Conservation (phyloP, 2,113 vertebrate species). For the Galbula dea region DNA sequence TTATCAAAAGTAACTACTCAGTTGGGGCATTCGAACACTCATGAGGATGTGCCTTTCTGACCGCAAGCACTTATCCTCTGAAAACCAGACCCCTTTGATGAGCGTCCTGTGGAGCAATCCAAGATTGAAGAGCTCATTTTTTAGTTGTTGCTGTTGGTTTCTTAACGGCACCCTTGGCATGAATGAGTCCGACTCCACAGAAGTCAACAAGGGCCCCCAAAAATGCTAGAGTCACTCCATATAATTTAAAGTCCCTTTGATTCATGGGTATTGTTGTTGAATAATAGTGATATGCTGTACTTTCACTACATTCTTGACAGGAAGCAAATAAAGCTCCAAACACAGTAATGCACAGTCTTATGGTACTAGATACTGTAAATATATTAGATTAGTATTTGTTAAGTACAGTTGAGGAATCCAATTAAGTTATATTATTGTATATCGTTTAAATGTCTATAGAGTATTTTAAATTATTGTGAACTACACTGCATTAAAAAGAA, state of each 20-base stretch:
- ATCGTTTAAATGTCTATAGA: conserved; percentile 76
- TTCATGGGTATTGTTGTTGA: conserved; percentile 1
- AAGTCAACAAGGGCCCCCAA: neutral
- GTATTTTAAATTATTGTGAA: conserved; percentile 81
- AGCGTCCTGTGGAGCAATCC: neutral
- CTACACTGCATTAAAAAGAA: conserved; percentile 66
- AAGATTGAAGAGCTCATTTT: neutral
- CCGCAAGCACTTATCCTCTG: neutral
- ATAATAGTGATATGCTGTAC: conserved; percentile 37
- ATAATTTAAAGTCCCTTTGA: neutral
- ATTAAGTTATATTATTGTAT: conserved; percentile 82
- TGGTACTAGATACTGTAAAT: conserved; percentile 67
- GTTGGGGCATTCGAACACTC: neutral
- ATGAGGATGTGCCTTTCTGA: neutral
- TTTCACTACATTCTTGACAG: conserved; percentile 42
- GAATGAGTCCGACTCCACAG: neutral
- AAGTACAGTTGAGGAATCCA: conserved; percentile 64
- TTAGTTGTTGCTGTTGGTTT: neutral
- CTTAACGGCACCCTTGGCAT: neutral
- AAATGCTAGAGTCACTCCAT: neutral
- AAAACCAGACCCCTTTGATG: neutral
- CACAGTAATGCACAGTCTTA: conserved; percentile 49
- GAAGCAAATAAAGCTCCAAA: conserved; percentile 53
- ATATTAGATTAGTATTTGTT: conserved; percentile 63
- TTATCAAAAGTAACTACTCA: neutral